These are phyloP conservation scores for Gonocerus acuteangulatus DNA, from an alignment of 2,888 invertebrate species.

Conservation along the genomic window DNA sequence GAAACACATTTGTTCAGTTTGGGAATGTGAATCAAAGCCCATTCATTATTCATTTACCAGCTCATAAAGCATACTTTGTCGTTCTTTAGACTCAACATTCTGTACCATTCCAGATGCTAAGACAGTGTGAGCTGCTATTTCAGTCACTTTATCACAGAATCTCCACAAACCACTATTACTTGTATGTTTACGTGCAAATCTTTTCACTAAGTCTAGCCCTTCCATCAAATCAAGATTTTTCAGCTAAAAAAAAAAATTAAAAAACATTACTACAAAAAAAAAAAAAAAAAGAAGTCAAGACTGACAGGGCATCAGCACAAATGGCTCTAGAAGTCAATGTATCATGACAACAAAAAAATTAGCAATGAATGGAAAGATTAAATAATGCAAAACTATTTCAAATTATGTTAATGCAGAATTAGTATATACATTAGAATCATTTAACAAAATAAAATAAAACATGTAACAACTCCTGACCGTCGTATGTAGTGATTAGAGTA, in stretches of 20 bases:
- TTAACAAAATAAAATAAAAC: too few species aligned
- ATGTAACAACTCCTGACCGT: too few species aligned
- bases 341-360: too few species aligned
- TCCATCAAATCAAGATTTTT: constrained; percentile 50
- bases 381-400: too few species aligned
- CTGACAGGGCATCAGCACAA: not conserved
- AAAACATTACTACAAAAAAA: not conserved
- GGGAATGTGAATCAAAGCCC: constrained; percentile 42
- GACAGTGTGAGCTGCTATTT: constrained; percentile 51
- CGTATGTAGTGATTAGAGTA: too few species aligned
- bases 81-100: constrained; percentile 42
- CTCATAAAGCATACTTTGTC: constrained; percentile 40
- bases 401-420: too few species aligned
- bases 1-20: constrained; percentile 39
- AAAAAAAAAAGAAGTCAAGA: too few species aligned
- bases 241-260: constrained; percentile 45
- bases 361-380: too few species aligned
- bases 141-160: constrained; percentile 50
- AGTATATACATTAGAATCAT: too few species aligned
- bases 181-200: constrained; percentile 40
- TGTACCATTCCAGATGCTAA: constrained; percentile 51
- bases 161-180: constrained; percentile 46
- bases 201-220: constrained; percentile 50
- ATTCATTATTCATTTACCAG: constrained; percentile 44
- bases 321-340: too few species aligned